These are phyloP conservation scores for Blomia tropicalis DNA, from an alignment of 2,888 invertebrate genomes.

Conservation along the genomic window DNA sequence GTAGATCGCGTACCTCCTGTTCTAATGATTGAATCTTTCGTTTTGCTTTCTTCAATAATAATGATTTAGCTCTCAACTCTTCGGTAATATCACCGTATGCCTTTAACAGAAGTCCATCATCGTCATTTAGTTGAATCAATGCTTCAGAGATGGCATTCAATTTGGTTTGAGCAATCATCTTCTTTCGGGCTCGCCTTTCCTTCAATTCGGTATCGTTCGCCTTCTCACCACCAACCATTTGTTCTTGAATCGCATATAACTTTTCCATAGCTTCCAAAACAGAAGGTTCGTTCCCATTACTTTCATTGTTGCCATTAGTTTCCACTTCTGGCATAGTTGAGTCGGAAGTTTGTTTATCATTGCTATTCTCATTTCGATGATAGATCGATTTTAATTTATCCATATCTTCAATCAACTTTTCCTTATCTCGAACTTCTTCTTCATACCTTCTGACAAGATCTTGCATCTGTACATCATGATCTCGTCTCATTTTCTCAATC, in stretches of 20 bases:
- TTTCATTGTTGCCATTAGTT: neutral
- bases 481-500: constrained; percentile 38
- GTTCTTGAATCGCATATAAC: constrained; percentile 49
- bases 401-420: constrained; percentile 46
- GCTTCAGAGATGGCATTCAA: constrained; percentile 41
- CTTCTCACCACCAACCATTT: constrained; percentile 63
- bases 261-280: constrained; percentile 36
- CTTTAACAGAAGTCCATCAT: constrained; percentile 49
- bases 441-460: constrained; percentile 36
- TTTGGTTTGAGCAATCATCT: constrained; percentile 51
- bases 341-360: constrained; percentile 34
- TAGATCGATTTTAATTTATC: constrained; percentile 43
- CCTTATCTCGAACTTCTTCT: constrained; percentile 39
- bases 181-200: constrained; percentile 50
- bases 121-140: constrained; percentile 47
- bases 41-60: constrained; percentile 48
- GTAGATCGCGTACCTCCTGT: constrained; percentile 56
- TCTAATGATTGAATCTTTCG: constrained; percentile 51
- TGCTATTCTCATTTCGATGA: too few species aligned
- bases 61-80: constrained; percentile 55
- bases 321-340: neutral
- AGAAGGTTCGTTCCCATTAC: constrained; percentile 32
- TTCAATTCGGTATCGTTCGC: constrained; percentile 54
- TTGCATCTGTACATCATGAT: constrained; percentile 44
- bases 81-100: constrained; percentile 64